Conservation (phyloP, 2,888 invertebrate genomes). For the Troilus luridus region DNA sequence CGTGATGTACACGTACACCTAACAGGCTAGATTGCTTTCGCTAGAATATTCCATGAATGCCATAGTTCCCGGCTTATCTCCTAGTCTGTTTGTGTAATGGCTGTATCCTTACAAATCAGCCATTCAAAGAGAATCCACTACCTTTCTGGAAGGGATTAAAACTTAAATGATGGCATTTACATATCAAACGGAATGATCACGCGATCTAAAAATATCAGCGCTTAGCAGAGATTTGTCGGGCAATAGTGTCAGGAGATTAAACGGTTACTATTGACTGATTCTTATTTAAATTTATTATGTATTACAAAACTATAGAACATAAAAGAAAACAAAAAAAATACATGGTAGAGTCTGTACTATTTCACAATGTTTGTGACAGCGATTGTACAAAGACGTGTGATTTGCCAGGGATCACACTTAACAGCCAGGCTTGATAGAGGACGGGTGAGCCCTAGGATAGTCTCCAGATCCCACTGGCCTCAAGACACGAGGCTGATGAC, state of each 20-base stretch:
- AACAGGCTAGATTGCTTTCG: background rate
- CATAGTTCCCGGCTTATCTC: background rate
- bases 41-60: slow-evolving; percentile 16
- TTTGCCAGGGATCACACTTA: too few species aligned
- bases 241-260: background rate
- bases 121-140: background rate
- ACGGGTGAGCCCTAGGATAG: too few species aligned
- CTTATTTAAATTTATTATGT: too few species aligned
- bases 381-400: too few species aligned
- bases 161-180: slow-evolving; percentile 11
- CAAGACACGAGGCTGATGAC: too few species aligned
- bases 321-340: background rate
- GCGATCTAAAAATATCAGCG: background rate
- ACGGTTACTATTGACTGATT: background rate
- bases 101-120: background rate
- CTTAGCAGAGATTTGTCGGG: background rate
- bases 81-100: slow-evolving; percentile 37
- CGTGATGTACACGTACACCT: background rate
- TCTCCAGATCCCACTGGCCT: too few species aligned
- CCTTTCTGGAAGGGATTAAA: background rate
- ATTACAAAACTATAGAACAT: background rate
- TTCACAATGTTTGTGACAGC: too few species aligned
- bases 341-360: too few species aligned
- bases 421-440: too few species aligned
- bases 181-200: background rate